Percentiles rank a stretch among this genome's conserved stretches.
These are phyloP conservation scores for Melipona quadrifasciata DNA, from an alignment of 1,140 invertebrate species.

Conservation along the genomic window DNA sequence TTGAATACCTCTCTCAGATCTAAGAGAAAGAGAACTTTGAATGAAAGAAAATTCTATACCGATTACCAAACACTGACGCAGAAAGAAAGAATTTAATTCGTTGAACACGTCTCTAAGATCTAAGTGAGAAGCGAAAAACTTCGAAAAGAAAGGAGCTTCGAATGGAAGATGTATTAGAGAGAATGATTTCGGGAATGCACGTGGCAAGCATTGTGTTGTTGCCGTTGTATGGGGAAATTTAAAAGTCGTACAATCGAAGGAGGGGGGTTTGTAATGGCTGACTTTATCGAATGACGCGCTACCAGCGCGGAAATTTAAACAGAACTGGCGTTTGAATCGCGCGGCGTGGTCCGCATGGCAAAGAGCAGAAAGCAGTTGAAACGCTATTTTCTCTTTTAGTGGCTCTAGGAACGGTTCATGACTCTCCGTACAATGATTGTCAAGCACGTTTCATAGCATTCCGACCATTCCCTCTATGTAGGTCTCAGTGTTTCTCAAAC, in stretches of 20 bases:
- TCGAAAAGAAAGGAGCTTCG: too few relatives aligned
- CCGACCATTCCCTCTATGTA: neutral
- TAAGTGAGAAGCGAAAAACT: neutral
- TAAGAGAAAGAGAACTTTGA: too few relatives aligned
- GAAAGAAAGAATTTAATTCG: too few relatives aligned
- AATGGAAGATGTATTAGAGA: neutral
- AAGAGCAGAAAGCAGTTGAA: slow-evolving; percentile 19
- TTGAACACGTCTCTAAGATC: neutral
- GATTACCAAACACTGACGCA: too few relatives aligned
- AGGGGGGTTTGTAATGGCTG: neutral
- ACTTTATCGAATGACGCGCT: slow-evolving; percentile 6
- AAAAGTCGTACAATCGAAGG: neutral
- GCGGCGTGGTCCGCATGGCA: neutral
- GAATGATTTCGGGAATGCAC: neutral
- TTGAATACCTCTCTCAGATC: too few relatives aligned
- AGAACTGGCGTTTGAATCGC: slow-evolving; percentile 13
- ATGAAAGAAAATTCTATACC: too few relatives aligned
- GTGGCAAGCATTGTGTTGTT: too few relatives aligned
- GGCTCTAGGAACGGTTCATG: neutral
- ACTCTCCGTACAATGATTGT: slow-evolving; percentile 11
- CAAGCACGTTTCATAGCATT: slow-evolving; percentile 11
- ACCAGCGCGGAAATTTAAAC: slow-evolving; percentile 13
- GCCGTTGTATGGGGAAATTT: neutral
- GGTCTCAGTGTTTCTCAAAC: slow-evolving; percentile 10
- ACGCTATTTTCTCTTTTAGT: slow-evolving; percentile 16